Evolutionary conservation across 2,113 vertebrate species (phyloP).

Genomic region (Carassius carassius): DNA sequence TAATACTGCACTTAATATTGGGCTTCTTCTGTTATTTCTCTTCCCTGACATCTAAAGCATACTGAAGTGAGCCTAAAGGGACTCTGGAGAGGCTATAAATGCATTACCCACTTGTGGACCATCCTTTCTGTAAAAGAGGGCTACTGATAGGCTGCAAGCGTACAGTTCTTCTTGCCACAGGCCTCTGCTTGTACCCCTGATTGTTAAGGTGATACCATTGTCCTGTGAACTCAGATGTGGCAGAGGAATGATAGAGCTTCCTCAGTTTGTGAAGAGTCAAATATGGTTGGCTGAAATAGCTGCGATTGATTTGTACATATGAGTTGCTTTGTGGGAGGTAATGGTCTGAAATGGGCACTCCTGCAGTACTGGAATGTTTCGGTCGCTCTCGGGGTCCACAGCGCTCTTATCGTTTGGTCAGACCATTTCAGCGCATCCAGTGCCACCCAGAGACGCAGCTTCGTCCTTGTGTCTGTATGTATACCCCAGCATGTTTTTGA

Average conservation of each 20-base stretch:
- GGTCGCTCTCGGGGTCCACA: slow-evolving; percentile 63
- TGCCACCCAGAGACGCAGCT: slow-evolving; percentile 78
- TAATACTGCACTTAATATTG: too few relatives aligned
- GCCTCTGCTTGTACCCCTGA: background rate
- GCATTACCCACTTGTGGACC: background rate
- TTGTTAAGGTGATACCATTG: slow-evolving; percentile 3
- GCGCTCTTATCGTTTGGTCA: slow-evolving; percentile 63
- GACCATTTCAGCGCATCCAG: slow-evolving; percentile 74
- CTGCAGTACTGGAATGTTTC: slow-evolving; percentile 77
- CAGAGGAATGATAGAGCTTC: slow-evolving; percentile 9
- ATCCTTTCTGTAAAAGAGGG: background rate
- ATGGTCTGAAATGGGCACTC: slow-evolving; percentile 69
- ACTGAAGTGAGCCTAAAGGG: slow-evolving; percentile 61
- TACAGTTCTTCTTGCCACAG: background rate
- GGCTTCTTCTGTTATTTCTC: slow-evolving; percentile 43
- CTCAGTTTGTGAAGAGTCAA: background rate
- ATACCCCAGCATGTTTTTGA: slow-evolving; percentile 48
- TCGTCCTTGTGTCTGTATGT: slow-evolving; percentile 72
- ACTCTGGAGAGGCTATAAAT: slow-evolving; percentile 5
- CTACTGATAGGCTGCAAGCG: background rate
- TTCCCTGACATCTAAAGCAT: slow-evolving; percentile 62
- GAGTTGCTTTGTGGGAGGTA: slow-evolving; percentile 43
- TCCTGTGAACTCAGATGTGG: slow-evolving; percentile 6
- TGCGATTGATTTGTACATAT: slow-evolving; percentile 17
- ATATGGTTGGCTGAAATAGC: background rate